Evolutionary conservation across 2,797 vertebrate genomes (phyloP), one percentile per base, ranked within the genome.

Genomic region (Tapera naevia): DNA sequence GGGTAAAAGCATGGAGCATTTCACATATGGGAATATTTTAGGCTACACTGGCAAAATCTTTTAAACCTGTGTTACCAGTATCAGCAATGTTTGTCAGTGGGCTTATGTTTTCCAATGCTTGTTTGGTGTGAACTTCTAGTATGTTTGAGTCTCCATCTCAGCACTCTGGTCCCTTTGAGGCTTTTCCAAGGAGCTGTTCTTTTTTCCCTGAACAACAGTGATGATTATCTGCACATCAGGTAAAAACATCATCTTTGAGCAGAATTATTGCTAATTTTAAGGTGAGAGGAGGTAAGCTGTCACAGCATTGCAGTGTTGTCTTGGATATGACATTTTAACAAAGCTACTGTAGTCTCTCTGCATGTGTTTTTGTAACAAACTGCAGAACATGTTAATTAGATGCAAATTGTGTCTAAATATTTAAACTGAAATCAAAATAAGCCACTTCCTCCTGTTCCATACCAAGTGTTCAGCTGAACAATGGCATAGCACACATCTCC

Each of bases 401-500:
- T 87, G 80, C 65, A 96, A 93, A 91, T 67, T 11, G 9, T 56
- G 48, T 87, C 80, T 90, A 93, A 95, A 94, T 93, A 94, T 93
- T 95, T 80, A 75, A 92, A 91, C 57, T 35, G 3, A 45, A 87
- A 72, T 82, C 37, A 61, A 94, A 95, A 78, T 32, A 73, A 76
- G 37, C 10, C 11, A 2, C 48, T 73, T 65, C 17, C 5, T n/a
- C 14, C 53, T 7, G 32, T 80, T 82, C 79, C 48, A 41, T 72
- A 51, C 43, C 54, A 11, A 82, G 58, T 56, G 67, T n/a, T 37
- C 45, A 18, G 61, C 54, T 88, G 50, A 30, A 11, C 67, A 14
- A 5, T 6, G 69, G 72, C 81, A 35, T 4, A n/a, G 70, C 73
- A 82, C 39, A 50, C 32, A 25, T 43, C 80, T 75, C 17, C 50